phyloP scores from a whole-genome alignment of 2,113 vertebrate genomes.

The Brienomyrus brachyistius region DNA sequence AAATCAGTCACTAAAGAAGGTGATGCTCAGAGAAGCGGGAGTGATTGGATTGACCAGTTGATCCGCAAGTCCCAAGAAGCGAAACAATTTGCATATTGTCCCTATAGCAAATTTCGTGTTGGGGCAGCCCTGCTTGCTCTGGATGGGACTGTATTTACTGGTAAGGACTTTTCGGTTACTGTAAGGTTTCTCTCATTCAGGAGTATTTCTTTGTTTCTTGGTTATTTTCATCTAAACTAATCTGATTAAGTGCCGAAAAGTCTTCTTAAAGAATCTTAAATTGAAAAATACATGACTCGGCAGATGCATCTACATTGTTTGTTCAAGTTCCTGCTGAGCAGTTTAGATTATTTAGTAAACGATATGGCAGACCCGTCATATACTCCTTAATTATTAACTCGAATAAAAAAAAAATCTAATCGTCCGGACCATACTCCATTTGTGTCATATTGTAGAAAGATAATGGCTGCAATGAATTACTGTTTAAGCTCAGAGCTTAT shows the following conservation, averaged over 20 bases:
- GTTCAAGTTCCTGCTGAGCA: background rate
- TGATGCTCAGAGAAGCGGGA: background rate
- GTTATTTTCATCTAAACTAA: background rate
- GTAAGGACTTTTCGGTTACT: constrained; percentile 50
- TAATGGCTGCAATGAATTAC: background rate
- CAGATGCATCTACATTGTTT: background rate
- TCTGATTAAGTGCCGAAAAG: background rate
- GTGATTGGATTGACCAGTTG: constrained; percentile 28
- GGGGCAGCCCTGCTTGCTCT: constrained; percentile 76
- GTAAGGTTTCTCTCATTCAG: background rate
- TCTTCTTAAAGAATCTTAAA: background rate
- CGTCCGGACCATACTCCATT: background rate
- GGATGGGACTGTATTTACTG: constrained; percentile 65
- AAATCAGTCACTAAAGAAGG: no score
- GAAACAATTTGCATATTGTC: constrained; percentile 74
- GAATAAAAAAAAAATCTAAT: background rate
- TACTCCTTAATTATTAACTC: background rate
- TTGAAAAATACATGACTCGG: background rate
- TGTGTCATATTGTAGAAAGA: background rate
- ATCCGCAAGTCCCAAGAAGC: constrained; percentile 59
- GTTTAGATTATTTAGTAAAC: background rate
- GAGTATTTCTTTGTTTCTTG: background rate
- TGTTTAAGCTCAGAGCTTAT: background rate
- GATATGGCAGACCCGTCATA: no score
- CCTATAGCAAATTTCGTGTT: constrained; percentile 86